Evolutionary conservation across 2,113 vertebrate genomes (phyloP).

Genomic region (Pelmatolapia mariae): DNA sequence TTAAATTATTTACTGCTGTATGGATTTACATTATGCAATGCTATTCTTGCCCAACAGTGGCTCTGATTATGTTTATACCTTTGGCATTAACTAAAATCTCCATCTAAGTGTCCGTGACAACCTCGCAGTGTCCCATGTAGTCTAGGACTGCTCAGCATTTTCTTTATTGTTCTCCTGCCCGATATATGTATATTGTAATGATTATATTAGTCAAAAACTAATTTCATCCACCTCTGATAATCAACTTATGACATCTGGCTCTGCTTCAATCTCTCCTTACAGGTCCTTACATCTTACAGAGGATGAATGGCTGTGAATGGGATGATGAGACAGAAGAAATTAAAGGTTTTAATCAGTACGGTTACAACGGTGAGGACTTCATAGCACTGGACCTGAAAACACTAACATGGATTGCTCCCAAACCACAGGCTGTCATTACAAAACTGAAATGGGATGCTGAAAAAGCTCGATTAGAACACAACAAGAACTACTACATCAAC

Average conservation of each 20-base stretch:
- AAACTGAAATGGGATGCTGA: not conserved
- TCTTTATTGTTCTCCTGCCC: not conserved
- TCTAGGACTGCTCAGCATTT: fast-evolving
- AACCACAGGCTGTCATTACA: not conserved
- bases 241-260: fast-evolving
- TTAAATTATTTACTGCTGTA: not conserved
- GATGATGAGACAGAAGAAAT: not conserved
- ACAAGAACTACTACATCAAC: not conserved
- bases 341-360: not conserved
- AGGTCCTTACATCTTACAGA: not conserved
- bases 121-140: not conserved
- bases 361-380: not conserved
- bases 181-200: not conserved
- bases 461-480: not conserved
- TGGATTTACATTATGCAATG: not conserved
- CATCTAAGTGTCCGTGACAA: not conserved
- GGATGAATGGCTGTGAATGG: not conserved
- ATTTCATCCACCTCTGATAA: not conserved
- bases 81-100: not conserved
- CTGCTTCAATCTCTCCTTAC: fast-evolving
- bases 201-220: not conserved
- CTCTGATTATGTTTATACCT: not conserved
- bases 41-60: not conserved
- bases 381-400: not conserved
- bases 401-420: not conserved